Evolutionary conservation across 1,140 invertebrate species (phyloP).

Genomic region (Lepidurus couesii): DNA sequence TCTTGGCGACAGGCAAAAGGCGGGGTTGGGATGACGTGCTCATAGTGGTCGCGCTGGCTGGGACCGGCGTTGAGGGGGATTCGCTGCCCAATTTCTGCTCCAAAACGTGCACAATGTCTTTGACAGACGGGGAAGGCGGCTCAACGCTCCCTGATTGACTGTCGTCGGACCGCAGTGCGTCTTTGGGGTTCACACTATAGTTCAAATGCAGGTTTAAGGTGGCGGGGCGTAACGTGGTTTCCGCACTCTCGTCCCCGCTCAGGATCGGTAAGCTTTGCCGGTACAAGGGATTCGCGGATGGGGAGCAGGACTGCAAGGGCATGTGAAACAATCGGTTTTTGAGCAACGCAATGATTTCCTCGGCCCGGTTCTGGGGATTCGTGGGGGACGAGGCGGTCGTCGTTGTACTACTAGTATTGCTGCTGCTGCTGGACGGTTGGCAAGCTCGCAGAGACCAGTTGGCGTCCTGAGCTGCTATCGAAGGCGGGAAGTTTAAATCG

Average conservation of each 20-base stretch:
- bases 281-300: background rate
- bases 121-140: conserved; percentile 26
- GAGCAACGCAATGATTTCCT: conserved; percentile 28
- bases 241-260: background rate
- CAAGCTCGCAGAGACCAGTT: conserved; percentile 25
- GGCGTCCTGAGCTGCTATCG: background rate
- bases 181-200: background rate
- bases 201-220: conserved; percentile 30
- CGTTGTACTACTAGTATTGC: conserved; percentile 24
- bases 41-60: conserved; percentile 5
- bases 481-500: background rate
- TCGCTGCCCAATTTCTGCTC: conserved; percentile 24
- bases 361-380: conserved; percentile 29
- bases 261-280: conserved; percentile 30
- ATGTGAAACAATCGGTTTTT: conserved; percentile 31
- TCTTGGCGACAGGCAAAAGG: background rate
- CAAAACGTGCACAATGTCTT: conserved; percentile 30
- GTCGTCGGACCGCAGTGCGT: conserved; percentile 5
- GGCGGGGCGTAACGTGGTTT: conserved; percentile 21
- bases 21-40: conserved; percentile 23
- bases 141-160: background rate
- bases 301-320: conserved; percentile 4
- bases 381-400: background rate
- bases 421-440: background rate
- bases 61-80: conserved; percentile 27